phyloP scores from a whole-genome alignment of 2,888 invertebrate genomes.

The Cinara cedri region DNA sequence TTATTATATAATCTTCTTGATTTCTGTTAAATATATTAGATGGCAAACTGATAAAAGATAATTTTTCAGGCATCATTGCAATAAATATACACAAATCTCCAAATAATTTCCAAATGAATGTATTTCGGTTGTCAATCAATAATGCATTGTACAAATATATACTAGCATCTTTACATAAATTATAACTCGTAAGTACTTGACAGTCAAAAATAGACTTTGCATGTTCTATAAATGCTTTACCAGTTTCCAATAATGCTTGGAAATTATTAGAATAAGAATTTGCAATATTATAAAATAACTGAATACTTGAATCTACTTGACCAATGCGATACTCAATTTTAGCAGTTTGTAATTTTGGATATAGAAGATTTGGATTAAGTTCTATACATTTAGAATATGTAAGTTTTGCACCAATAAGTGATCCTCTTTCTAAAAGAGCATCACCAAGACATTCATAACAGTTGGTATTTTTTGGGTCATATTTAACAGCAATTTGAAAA shows the following conservation, averaged over 20 bases:
- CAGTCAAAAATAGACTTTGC: constrained; percentile 14
- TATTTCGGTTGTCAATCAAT: constrained; percentile 12
- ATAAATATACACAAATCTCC: constrained; percentile 45
- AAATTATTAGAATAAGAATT: constrained; percentile 19
- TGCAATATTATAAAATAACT: constrained; percentile 18
- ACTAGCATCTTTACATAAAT: constrained; percentile 43
- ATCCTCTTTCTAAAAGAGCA: constrained; percentile 39
- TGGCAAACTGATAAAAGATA: constrained; percentile 33
- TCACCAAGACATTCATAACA: constrained; percentile 42
- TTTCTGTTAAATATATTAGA: constrained; percentile 31
- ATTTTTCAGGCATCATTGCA: constrained; percentile 13
- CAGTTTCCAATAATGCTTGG: constrained; percentile 2
- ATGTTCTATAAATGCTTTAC: constrained; percentile 38
- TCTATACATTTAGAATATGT: constrained; percentile 50
- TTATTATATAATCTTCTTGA: constrained; percentile 22
- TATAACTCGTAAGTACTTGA: constrained; percentile 21
- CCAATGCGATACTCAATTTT: constrained; percentile 43
- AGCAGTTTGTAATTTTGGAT: constrained; percentile 40
- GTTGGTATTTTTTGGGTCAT: constrained; percentile 29
- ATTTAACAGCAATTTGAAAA: constrained; percentile 40
- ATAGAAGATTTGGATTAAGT: constrained; percentile 31
- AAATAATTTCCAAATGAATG: constrained; percentile 38
- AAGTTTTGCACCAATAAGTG: constrained; percentile 42
- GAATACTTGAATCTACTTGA: constrained; percentile 44
- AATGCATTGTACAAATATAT: constrained; percentile 39